Evolutionary conservation across 1,140 invertebrate species (phyloP).

Genomic region (Listronotus oregonensis): DNA sequence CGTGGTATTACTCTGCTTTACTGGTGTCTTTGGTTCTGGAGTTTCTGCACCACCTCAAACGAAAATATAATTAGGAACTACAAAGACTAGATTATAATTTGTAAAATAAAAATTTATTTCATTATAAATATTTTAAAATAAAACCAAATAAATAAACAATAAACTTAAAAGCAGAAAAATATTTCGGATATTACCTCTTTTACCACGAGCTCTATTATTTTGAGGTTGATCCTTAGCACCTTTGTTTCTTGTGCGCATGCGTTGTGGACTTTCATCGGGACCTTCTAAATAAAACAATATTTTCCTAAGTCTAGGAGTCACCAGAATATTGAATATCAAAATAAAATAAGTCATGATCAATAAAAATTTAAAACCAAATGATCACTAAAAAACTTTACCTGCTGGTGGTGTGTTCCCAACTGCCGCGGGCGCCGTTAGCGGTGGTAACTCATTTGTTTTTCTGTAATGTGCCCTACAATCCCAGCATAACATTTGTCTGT

Average conservation of each 20-base stretch:
- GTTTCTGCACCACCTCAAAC: constrained; percentile 70
- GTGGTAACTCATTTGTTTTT: constrained; percentile 80
- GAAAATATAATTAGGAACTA: neutral
- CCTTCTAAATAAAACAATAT: constrained; percentile 59
- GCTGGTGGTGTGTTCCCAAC: constrained; percentile 42
- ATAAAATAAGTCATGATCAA: too few relatives aligned
- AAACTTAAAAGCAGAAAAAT: neutral
- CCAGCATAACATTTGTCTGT: constrained; percentile 75
- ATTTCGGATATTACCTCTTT: constrained; percentile 48
- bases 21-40: constrained; percentile 68
- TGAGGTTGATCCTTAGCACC: constrained; percentile 70
- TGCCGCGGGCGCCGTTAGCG: constrained; percentile 52
- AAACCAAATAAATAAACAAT: neutral
- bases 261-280: constrained; percentile 79
- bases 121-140: too few relatives aligned
- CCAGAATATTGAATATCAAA: neutral
- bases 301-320: neutral
- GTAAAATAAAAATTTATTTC: too few relatives aligned
- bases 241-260: constrained; percentile 88
- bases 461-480: constrained; percentile 83
- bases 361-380: neutral
- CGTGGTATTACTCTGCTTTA: constrained; percentile 52
- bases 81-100: neutral
- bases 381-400: constrained; percentile 25
- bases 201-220: constrained; percentile 57